Evolutionary conservation across 2,888 invertebrate species (phyloP), one percentile per base, ranked within the genome.

Genomic region (Nebria salina): DNA sequence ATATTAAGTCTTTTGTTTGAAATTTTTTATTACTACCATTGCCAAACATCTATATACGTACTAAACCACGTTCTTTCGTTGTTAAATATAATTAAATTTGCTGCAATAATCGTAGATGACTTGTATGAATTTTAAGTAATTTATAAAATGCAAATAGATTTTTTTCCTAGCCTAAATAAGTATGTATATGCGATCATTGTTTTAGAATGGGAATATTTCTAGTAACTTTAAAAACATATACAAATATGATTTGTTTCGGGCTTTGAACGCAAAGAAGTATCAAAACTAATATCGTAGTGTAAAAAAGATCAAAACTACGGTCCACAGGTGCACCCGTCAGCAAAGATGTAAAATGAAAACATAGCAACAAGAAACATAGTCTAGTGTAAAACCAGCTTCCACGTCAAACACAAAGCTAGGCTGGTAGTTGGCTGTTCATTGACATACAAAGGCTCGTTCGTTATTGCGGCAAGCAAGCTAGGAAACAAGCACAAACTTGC

Each of bases 301-400:
- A 78, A 25, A 70, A 65, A 74, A 66, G 66, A 74, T 75, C 75
- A 75, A 75, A 75, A 75, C 75, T 80, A 75, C 70, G 20, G 75
- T 75, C 64, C 75, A 75, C 75, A 80, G 75, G 80, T 80, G 80
- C 65, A 75, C 34, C 41, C 65, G 15, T 72, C 43, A 11, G 43
- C 66, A 75, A 79, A 20, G 79, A 73, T 41, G 72, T 77, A 42
- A 75, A 70, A 74, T 25, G 66, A 78, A 73, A 25, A 78, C 65
- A 79, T 43, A 65, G 26, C 66, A 26, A 79, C 72, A 41, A 34
- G 66, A 77, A 65, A 66, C 73, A 68, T 64, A 20, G 34, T 41
- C 54, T 54, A 75, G 41, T 75, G 80, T 80, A 65, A 80, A 80
- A 80, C 80, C 72, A 75, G 75, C 80, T 80, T 80, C 75, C 80